Evolutionary conservation across 1,140 invertebrate species (phyloP).

Genomic region (Bombus polaris): DNA sequence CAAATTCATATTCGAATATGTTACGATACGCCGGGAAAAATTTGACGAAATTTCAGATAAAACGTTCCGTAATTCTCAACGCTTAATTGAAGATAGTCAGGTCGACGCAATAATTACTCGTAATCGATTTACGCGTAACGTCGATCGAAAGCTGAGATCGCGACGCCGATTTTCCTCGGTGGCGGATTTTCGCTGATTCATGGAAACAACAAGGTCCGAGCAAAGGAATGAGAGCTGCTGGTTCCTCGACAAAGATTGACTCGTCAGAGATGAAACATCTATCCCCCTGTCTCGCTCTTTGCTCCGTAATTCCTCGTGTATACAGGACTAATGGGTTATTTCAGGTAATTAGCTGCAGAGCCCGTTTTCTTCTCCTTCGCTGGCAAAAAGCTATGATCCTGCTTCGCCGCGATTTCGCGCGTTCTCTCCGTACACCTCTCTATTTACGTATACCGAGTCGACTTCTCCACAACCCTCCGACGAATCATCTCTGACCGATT

Average conservation of each 20-base stretch:
- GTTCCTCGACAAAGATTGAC: slow-evolving; percentile 73
- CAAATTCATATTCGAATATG: no score
- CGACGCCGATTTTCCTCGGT: slow-evolving; percentile 73
- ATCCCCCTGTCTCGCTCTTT: slow-evolving; percentile 59
- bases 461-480: slow-evolving; percentile 28
- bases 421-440: slow-evolving; percentile 20
- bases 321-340: slow-evolving; percentile 80
- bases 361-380: slow-evolving; percentile 56
- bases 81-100: neutral
- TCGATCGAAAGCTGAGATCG: slow-evolving; percentile 28
- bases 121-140: slow-evolving; percentile 52
- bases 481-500: slow-evolving; percentile 7
- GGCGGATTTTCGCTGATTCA: slow-evolving; percentile 78
- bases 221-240: slow-evolving; percentile 35
- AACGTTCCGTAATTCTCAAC: neutral
- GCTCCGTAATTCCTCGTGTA: slow-evolving; percentile 72
- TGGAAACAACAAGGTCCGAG: slow-evolving; percentile 68
- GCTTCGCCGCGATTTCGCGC: slow-evolving; percentile 21
- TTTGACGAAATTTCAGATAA: neutral
- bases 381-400: slow-evolving; percentile 54
- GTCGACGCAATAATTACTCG: neutral
- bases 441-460: slow-evolving; percentile 25
- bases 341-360: slow-evolving; percentile 77
- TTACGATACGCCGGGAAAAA: neutral
- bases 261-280: slow-evolving; percentile 76